These are phyloP conservation scores for Emydura subglobosa DNA, from an alignment of 2,113 vertebrate species.

Conservation along the genomic window DNA sequence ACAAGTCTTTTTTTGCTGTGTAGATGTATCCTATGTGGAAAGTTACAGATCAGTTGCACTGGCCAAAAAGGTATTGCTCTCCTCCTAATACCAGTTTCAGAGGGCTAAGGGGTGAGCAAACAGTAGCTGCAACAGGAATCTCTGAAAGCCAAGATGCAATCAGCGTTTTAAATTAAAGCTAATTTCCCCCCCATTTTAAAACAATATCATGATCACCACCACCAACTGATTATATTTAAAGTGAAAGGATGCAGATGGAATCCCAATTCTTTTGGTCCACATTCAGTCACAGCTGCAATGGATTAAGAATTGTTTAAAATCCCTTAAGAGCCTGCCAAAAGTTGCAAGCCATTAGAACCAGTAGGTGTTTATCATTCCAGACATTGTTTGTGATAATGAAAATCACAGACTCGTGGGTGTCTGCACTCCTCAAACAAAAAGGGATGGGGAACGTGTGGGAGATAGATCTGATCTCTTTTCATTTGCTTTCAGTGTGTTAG, in stretches of 20 bases:
- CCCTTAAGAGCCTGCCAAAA: conserved; percentile 58
- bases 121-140: neutral
- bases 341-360: conserved; percentile 45
- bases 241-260: conserved; percentile 56
- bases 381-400: conserved; percentile 24
- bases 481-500: neutral
- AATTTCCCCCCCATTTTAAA: conserved; percentile 55
- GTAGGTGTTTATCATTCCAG: conserved; percentile 42
- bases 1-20: neutral
- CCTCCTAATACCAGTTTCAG: neutral
- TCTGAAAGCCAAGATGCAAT: conserved; percentile 67
- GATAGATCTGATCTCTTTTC: conserved; percentile 20
- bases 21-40: neutral
- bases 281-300: conserved; percentile 52
- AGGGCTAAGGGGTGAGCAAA: neutral
- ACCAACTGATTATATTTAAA: conserved; percentile 64
- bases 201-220: conserved; percentile 50
- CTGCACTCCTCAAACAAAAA: conserved; percentile 4
- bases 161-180: conserved; percentile 59
- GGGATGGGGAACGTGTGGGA: neutral
- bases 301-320: conserved; percentile 65
- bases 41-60: neutral
- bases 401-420: conserved; percentile 28
- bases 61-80: neutral
- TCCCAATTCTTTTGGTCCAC: conserved; percentile 42